phyloP scores from a whole-genome alignment of 2,113 vertebrate genomes.

The Sturnus vulgaris region DNA sequence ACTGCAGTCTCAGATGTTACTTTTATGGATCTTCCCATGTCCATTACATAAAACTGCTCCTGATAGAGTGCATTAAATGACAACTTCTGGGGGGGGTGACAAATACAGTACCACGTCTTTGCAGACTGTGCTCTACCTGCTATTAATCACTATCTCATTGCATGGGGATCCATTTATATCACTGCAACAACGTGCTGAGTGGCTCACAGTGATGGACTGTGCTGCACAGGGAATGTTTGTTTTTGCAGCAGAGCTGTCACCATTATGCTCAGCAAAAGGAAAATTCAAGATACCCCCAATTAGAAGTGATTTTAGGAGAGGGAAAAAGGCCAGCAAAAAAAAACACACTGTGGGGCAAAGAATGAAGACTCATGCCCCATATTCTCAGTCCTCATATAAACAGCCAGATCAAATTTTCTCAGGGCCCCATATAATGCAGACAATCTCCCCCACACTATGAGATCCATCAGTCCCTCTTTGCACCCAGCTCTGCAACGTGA shows the following conservation, averaged over 20 bases:
- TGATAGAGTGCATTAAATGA: slow-evolving; percentile 67
- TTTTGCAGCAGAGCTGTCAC: slow-evolving; percentile 66
- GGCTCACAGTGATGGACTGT: slow-evolving; percentile 57
- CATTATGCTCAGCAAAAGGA: neutral
- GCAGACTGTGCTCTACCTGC: slow-evolving; percentile 8
- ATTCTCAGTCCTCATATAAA: neutral
- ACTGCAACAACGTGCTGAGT: slow-evolving; percentile 53
- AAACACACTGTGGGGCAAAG: neutral
- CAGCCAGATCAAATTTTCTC: neutral
- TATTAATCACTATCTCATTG: slow-evolving; percentile 71
- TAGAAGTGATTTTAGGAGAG: neutral
- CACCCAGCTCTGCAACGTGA: neutral
- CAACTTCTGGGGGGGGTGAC: slow-evolving; percentile 56
- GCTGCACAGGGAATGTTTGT: slow-evolving; percentile 39
- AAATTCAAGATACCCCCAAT: slow-evolving; percentile 31
- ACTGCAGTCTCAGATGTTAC: slow-evolving; percentile 73
- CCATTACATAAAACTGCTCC: slow-evolving; percentile 72
- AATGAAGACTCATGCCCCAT: neutral
- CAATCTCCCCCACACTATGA: rapidly evolving
- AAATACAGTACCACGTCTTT: slow-evolving; percentile 5
- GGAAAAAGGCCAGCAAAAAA: neutral
- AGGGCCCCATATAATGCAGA: neutral
- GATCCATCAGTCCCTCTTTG: neutral
- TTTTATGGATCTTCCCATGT: slow-evolving; percentile 75
- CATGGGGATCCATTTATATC: slow-evolving; percentile 68